Percentiles rank a stretch among this genome's conserved stretches.
These are phyloP conservation scores for Tympanuchus pallidicinctus DNA, from an alignment of 2,113 vertebrate genomes.

Conservation along the genomic window DNA sequence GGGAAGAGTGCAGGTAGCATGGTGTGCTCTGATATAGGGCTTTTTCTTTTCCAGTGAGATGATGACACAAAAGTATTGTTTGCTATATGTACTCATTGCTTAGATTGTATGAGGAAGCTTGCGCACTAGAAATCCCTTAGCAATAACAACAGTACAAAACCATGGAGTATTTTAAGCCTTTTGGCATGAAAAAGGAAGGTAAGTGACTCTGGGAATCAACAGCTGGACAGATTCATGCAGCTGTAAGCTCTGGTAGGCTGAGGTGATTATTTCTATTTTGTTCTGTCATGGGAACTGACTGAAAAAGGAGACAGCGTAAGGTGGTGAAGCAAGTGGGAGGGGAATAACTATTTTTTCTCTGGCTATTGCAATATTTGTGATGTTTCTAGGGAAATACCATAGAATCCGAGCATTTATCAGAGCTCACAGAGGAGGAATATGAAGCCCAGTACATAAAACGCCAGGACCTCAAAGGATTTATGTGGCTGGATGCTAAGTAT, in stretches of 20 bases:
- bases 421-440: conserved; percentile 97
- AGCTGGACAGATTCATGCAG: neutral
- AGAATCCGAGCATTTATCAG: conserved; percentile 94
- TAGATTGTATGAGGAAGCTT: neutral
- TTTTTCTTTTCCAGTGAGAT: neutral
- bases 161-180: neutral
- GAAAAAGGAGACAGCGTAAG: neutral
- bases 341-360: neutral
- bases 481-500: conserved; percentile 97
- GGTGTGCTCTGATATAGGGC: neutral
- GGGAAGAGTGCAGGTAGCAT: neutral
- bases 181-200: neutral
- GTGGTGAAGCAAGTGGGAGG: neutral
- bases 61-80: neutral
- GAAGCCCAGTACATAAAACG: conserved; percentile 94
- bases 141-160: neutral
- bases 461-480: conserved; percentile 96
- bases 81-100: neutral
- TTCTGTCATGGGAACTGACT: neutral
- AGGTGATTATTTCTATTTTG: neutral
- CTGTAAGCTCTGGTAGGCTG: neutral
- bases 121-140: neutral
- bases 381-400: conserved; percentile 89
- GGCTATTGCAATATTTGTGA: neutral
- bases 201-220: neutral